A percentile compares a stretch with the other conserved stretches of the same genome.
Evolutionary conservation across 2,113 vertebrate species (phyloP).

Genomic region (Myrmecophaga tridactyla): DNA sequence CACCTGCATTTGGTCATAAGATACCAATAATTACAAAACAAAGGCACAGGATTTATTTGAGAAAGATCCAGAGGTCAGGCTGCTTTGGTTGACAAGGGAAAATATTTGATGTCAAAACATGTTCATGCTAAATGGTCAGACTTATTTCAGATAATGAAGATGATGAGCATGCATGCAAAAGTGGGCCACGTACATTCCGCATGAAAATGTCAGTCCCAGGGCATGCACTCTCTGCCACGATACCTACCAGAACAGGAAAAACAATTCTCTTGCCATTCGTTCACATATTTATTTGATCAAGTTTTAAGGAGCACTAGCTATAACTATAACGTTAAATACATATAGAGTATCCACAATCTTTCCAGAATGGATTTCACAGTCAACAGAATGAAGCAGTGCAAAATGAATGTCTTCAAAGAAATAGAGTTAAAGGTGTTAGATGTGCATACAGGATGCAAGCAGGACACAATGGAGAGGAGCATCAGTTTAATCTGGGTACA

Average conservation of each 20-base stretch:
- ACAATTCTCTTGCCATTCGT: neutral
- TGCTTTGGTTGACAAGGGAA: neutral
- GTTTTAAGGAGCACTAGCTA: neutral
- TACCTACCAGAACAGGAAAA: neutral
- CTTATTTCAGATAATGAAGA: neutral
- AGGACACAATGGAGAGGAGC: neutral
- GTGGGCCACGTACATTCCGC: neutral
- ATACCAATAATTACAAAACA: neutral
- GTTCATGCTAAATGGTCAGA: neutral
- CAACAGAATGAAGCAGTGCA: neutral
- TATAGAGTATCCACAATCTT: neutral
- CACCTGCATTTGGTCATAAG: neutral
- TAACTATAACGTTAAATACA: neutral
- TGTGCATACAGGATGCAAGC: neutral
- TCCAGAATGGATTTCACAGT: neutral
- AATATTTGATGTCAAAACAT: neutral
- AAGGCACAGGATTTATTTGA: neutral
- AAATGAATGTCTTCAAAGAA: neutral
- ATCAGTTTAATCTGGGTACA: neutral
- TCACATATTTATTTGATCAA: neutral
- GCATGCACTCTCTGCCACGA: neutral
- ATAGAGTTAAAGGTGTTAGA: neutral
- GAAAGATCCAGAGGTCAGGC: neutral
- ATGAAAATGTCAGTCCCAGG: neutral
- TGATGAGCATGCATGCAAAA: neutral